Evolutionary conservation across 1,140 invertebrate species (phyloP).

Genomic region (Bombus waltoni): DNA sequence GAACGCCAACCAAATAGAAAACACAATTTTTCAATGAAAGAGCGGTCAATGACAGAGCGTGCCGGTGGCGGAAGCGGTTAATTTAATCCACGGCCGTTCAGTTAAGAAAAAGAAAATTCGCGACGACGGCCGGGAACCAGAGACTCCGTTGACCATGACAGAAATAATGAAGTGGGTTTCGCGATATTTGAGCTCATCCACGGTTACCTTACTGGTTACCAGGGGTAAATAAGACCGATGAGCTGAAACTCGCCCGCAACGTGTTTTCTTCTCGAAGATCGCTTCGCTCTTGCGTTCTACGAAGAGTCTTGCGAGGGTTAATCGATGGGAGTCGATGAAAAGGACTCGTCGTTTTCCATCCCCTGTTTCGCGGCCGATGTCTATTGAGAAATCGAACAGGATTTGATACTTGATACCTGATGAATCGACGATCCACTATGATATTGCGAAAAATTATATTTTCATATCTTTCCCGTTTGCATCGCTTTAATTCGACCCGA

Average conservation of each 20-base stretch:
- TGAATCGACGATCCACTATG: background rate
- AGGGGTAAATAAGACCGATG: slow-evolving; percentile 2
- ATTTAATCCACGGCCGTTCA: background rate
- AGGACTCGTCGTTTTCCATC: background rate
- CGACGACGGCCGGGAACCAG: background rate
- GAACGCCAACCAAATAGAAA: background rate
- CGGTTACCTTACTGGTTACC: background rate
- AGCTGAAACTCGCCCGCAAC: background rate
- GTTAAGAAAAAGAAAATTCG: background rate
- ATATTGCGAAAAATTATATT: background rate
- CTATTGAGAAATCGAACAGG: background rate
- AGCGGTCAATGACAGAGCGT: background rate
- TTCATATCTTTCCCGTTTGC: background rate
- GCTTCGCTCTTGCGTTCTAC: too few species aligned
- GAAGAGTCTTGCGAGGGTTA: background rate
- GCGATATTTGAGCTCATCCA: background rate
- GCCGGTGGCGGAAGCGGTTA: background rate
- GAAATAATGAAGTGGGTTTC: background rate
- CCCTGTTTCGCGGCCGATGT: background rate
- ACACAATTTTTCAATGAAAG: background rate
- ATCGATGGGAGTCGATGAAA: background rate
- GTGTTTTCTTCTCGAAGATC: background rate
- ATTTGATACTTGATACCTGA: background rate
- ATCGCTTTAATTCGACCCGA: too few species aligned
- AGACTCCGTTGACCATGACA: background rate